These are phyloP conservation scores for Grallaria varia DNA, from an alignment of 2,113 vertebrate genomes.

Conservation along the genomic window DNA sequence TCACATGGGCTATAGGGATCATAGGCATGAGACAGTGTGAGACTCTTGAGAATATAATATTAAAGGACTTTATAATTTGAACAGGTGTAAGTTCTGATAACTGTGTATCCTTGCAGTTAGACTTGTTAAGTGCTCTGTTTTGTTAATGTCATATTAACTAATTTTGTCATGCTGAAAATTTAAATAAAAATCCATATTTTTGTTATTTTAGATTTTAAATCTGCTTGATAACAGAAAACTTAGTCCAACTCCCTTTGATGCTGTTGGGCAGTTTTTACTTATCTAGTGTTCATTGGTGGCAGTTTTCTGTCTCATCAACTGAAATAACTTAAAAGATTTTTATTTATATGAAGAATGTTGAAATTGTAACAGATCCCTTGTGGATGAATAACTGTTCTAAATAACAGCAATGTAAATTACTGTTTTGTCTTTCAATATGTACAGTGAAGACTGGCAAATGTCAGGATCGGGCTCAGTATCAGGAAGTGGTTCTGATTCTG, in stretches of 20 bases:
- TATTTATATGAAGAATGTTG: background rate
- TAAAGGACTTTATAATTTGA: background rate
- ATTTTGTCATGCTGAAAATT: background rate
- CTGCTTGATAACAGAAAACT: background rate
- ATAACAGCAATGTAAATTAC: background rate
- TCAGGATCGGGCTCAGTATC: constrained; percentile 87
- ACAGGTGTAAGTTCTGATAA: background rate
- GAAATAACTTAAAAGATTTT: background rate
- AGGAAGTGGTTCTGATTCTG: constrained; percentile 81
- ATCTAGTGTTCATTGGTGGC: background rate
- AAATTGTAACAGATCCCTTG: background rate
- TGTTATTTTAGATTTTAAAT: background rate
- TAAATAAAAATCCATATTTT: background rate
- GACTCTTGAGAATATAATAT: background rate
- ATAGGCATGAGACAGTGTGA: background rate
- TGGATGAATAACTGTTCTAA: background rate
- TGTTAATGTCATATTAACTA: background rate
- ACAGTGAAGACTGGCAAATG: constrained; percentile 86
- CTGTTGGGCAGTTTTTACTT: background rate
- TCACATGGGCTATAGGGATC: background rate
- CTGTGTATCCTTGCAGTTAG: background rate
- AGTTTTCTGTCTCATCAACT: background rate
- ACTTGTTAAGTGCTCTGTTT: background rate
- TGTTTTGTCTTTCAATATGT: constrained; percentile 36
- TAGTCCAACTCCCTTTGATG: background rate